Evolutionary conservation across 1,140 invertebrate genomes (phyloP), one percentile per base, ranked within the genome.

Genomic region (Megathymus violae): DNA sequence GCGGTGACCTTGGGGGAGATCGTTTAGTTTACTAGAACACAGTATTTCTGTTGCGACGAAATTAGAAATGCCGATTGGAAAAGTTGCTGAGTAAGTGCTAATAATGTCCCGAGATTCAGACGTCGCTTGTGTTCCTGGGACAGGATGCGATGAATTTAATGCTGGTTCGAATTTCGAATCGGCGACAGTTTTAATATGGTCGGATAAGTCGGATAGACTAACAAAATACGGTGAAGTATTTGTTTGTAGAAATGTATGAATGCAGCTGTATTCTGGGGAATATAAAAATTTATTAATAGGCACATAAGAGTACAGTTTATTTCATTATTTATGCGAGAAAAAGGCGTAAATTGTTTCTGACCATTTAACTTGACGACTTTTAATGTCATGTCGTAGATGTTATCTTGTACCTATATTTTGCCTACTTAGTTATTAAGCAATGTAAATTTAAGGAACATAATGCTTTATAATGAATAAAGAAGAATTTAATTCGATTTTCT

Each of bases 1-100:
- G 34, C 1, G 10, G 34, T 11, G 34, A 11, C 34, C 34, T 36
- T 36, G 34, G 11, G 7, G 10, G 10, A n/a, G 34, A 36, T 36
- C 34, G 11, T 36, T 36, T 36, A 36, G 34, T 36, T 36, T 36
- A 36, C 34, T 36, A 36, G 34, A 10, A 36, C 34, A 31, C 34
- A 11, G 34, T 36, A 36, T 36, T 36, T 36, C 34, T 7, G 34
- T 36, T 36, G 11, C 34, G 34, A 36, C 34, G 34, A 36, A 36
- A 2, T 36, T 36, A 36, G 34, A 36, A 7, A 36, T 36, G 10
- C 11, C 11, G 34, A 36, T 36, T 36, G 34, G 34, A 36, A 36
- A 36, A 36, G 34, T 36, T 31, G 34, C 34, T 36, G 34, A 36
- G 34, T 36, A 36, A 36, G 34, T 11, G 34, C 34, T 36, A 36